Base-by-base conservation (phyloP, 2,113 vertebrate species). In the Cottus gobio region DNA sequence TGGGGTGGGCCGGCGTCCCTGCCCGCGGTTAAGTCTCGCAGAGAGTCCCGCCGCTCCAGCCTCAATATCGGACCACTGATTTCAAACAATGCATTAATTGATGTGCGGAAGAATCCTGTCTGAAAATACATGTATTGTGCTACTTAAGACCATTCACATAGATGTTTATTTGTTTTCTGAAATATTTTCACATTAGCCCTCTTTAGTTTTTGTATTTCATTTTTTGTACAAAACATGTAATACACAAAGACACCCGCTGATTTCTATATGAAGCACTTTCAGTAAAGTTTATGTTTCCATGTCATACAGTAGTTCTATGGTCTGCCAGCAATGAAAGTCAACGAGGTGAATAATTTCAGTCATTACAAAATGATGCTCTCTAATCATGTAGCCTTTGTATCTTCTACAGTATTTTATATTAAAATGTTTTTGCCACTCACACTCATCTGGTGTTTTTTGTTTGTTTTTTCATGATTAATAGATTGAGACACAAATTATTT, bases 31-130 rank as follows among this genome's bases (percentile, higher is more conserved):
- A 97, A 96, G 82, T 71, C 95, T 26, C 93, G 95, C 8, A 11
- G 96, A 83, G 96, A 97, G 39, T 93, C 92, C 24, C 94, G 96
- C 15, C 94, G 95, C 66, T 92, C 93, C 86, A 97, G 96, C 85
- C 94, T 95, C 1, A 96, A 85, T 71, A 0, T 86, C 0, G 92
- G 94, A 67, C 91, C 95, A 0, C 68, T 90, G 77, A 84, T 85
- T 42, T 76, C 95, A 36, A 95, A 92, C 84, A 95, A 94, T 0
- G 90, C 93, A 9, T 96, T 97, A 52, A 99, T 99, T 0, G 97
- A 99, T 0, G 96, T 99, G 28, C 95, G 98, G 89, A 99, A 90
- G 87, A 98, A 98, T 73, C 97, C 97, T 0, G 80, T 98, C 68
- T 98, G 95, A 95, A 75, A 31, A 26, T 28, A 15, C 22, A 42